These are phyloP conservation scores for Acronicta alni DNA, from an alignment of 2,888 invertebrate genomes.

Conservation along the genomic window DNA sequence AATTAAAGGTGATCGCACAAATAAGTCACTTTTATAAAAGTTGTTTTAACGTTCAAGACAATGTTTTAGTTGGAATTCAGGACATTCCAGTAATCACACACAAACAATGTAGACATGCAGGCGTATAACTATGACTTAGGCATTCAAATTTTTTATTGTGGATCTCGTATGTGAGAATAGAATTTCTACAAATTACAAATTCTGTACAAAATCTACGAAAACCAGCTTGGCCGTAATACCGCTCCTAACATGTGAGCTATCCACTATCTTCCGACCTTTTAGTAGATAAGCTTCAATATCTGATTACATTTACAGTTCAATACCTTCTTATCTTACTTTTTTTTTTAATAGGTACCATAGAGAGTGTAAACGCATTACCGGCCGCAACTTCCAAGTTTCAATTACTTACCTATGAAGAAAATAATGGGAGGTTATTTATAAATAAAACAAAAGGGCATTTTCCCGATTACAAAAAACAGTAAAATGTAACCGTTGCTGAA, in stretches of 20 bases:
- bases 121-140: too few species aligned
- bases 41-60: slow-evolving; percentile 2
- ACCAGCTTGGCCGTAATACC: neutral
- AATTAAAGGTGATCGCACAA: slow-evolving; percentile 20
- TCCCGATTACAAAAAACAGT: slow-evolving; percentile 15
- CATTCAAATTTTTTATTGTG: too few species aligned
- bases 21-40: slow-evolving; percentile 15
- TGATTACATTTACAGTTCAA: slow-evolving; percentile 24
- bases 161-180: too few species aligned
- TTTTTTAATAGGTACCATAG: too few species aligned
- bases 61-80: neutral
- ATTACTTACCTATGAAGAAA: too few species aligned
- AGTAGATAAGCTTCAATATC: slow-evolving; percentile 29
- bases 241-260: too few species aligned
- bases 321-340: slow-evolving; percentile 32
- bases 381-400: too few species aligned
- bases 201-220: too few species aligned
- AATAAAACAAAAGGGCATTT: slow-evolving; percentile 33
- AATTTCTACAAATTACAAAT: too few species aligned
- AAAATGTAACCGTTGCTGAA: slow-evolving; percentile 4
- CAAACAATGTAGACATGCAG: too few species aligned
- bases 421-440: slow-evolving; percentile 14
- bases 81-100: too few species aligned
- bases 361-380: too few species aligned
- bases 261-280: slow-evolving; percentile 10